phyloP scores from a whole-genome alignment of 2,113 vertebrate genomes.

The Heteronetta atricapilla region DNA sequence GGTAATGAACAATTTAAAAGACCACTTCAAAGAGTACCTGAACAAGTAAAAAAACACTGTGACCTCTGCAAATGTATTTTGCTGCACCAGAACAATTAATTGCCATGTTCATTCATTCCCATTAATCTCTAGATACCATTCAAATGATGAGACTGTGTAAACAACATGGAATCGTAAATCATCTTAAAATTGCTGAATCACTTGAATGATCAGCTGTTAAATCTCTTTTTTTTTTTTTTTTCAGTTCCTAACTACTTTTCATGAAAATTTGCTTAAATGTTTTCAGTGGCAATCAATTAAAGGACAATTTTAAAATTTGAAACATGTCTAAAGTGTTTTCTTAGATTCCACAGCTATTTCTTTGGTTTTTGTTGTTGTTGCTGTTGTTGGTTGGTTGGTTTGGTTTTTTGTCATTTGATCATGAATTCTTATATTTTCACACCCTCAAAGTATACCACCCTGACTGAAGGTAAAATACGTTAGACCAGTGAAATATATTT shows the following conservation, averaged over 20 bases:
- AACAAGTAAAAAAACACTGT: background rate
- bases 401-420: background rate
- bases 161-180: too few relatives aligned
- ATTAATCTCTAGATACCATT: too few relatives aligned
- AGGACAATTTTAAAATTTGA: background rate
- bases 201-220: too few relatives aligned
- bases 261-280: too few relatives aligned
- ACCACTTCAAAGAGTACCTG: background rate
- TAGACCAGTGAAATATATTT: background rate
- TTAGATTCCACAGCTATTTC: background rate
- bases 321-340: background rate
- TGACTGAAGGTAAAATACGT: background rate
- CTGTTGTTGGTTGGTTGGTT: too few relatives aligned
- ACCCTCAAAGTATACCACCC: too few relatives aligned
- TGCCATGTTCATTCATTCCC: background rate
- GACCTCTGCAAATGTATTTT: background rate
- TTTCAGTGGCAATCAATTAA: too few relatives aligned
- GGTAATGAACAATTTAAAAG: background rate
- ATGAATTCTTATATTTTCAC: background rate
- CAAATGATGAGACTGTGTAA: too few relatives aligned
- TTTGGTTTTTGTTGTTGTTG: background rate
- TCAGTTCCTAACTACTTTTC: too few relatives aligned
- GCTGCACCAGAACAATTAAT: background rate
- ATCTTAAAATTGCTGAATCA: too few relatives aligned
- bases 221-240: too few relatives aligned